These are phyloP conservation scores for Thalassaphorura encarpata DNA, from an alignment of 1,140 invertebrate genomes.

Conservation along the genomic window DNA sequence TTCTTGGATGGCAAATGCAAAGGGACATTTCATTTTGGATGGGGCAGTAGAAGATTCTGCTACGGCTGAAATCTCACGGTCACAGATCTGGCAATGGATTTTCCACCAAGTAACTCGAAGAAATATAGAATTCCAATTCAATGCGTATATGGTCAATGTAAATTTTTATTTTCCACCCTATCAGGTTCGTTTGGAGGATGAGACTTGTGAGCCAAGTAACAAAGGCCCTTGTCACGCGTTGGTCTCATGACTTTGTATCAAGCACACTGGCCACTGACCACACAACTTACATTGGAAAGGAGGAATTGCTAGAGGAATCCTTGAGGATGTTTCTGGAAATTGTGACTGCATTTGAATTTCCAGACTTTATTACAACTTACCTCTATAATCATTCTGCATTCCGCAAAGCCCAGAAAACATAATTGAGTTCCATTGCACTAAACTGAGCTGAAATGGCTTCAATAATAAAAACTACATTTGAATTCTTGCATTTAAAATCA, in stretches of 20 bases:
- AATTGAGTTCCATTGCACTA: no score
- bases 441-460: no score
- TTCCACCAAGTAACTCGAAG: constrained; percentile 46
- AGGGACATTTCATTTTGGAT: constrained; percentile 54
- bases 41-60: constrained; percentile 60
- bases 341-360: constrained; percentile 42
- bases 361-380: constrained; percentile 50
- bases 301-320: constrained; percentile 36
- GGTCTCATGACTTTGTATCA: constrained; percentile 36
- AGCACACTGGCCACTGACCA: not conserved
- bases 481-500: no score
- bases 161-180: constrained; percentile 2
- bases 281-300: no score
- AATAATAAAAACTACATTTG: no score
- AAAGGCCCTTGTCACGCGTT: constrained; percentile 39
- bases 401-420: constrained; percentile 6
- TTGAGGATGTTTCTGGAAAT: constrained; percentile 46
- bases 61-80: constrained; percentile 60
- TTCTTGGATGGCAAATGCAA: constrained; percentile 51
- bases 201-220: constrained; percentile 38
- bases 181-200: constrained; percentile 39
- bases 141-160: not conserved
- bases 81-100: constrained; percentile 65
- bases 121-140: not conserved
- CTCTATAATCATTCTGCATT: constrained; percentile 34